Percentiles rank a stretch among this genome's conserved stretches.
phyloP scores from a whole-genome alignment of 2,797 vertebrate genomes.

The Zenarchopterus dispar region DNA sequence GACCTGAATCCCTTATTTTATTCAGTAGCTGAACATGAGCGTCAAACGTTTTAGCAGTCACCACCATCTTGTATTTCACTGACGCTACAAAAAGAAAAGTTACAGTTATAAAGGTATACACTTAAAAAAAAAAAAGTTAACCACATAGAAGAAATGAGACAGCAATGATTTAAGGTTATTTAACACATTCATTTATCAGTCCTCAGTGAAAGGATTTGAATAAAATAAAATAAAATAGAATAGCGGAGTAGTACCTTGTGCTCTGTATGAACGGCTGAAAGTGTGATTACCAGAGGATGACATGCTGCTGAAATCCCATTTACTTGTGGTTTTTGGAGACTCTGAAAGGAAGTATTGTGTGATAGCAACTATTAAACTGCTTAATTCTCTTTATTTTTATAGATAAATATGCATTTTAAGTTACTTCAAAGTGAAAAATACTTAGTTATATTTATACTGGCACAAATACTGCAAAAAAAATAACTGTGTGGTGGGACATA shows the following conservation, averaged over 20 bases:
- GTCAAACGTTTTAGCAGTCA: constrained; percentile 33
- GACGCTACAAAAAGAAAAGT: background rate
- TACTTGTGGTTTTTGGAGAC: no score
- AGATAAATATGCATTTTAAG: background rate
- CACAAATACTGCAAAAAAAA: background rate
- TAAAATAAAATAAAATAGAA: background rate
- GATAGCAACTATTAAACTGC: background rate
- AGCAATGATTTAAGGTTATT: background rate
- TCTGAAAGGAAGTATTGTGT: background rate
- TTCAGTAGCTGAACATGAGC: constrained; percentile 15
- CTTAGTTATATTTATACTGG: background rate
- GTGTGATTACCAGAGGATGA: background rate
- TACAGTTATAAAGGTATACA: background rate
- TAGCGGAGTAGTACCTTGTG: background rate
- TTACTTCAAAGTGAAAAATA: background rate
- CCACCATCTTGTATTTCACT: constrained; percentile 24
- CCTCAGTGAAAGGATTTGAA: no score
- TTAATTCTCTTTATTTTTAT: no score
- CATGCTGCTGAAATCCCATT: no score
- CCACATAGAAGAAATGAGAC: background rate
- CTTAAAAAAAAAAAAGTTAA: background rate
- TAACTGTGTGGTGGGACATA: background rate
- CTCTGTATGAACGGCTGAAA: background rate
- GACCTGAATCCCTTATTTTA: accelerated
- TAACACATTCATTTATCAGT: background rate